Conservation (phyloP, 2,888 invertebrate species). For the Drosophila algonquin region DNA sequence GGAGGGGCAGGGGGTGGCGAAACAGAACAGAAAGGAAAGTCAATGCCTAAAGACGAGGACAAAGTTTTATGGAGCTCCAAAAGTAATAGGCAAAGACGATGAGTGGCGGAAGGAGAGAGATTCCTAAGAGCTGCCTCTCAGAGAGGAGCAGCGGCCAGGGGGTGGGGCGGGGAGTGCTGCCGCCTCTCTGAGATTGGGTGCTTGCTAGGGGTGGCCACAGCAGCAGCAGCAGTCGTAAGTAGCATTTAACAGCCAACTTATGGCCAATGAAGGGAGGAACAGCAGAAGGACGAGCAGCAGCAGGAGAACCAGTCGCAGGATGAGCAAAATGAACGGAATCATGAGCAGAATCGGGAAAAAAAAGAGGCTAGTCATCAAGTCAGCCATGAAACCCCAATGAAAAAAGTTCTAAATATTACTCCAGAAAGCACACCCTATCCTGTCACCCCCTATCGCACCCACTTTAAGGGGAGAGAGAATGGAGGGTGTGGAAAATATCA, state of each 20-base stretch:
- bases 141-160: slow-evolving; percentile 10
- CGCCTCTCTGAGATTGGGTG: background rate
- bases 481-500: slow-evolving; percentile 16
- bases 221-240: slow-evolving; percentile 60
- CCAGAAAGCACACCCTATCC: background rate
- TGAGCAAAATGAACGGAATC: background rate
- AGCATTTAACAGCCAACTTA: slow-evolving; percentile 77
- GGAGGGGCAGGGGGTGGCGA: slow-evolving; percentile 22
- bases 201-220: slow-evolving; percentile 2
- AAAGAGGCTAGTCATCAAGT: slow-evolving; percentile 41
- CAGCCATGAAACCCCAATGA: slow-evolving; percentile 63
- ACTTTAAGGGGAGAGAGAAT: too few relatives aligned
- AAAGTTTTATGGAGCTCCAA: slow-evolving; percentile 72
- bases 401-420: slow-evolving; percentile 45
- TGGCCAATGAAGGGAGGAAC: slow-evolving; percentile 52
- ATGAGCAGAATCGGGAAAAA: background rate
- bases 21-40: slow-evolving; percentile 65
- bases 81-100: slow-evolving; percentile 74
- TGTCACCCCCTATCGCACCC: too few relatives aligned
- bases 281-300: slow-evolving; percentile 5
- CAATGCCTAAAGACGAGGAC: slow-evolving; percentile 71
- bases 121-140: background rate
- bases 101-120: background rate
- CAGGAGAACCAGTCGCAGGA: background rate
- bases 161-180: slow-evolving; percentile 1